Conservation (phyloP, 37 sponge, comb jelly and placozoan genomes). For the Halichondria panicea region DNA sequence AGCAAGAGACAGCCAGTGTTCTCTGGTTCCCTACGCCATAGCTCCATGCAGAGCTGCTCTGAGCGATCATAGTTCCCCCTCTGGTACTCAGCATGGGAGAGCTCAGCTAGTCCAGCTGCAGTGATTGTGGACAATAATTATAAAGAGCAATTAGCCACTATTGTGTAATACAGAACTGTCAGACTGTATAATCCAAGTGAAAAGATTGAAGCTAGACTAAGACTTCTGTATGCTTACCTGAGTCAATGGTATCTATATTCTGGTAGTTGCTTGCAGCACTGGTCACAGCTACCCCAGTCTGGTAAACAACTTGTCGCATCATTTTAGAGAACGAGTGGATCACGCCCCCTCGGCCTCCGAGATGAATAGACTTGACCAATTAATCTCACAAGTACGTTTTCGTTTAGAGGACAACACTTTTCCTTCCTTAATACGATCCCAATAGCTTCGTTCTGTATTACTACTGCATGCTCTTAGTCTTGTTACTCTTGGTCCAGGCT, state of each 20-base stretch:
- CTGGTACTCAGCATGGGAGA: conserved; percentile 96
- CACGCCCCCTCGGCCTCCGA: too few relatives aligned
- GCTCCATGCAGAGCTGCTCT: conserved; percentile 93
- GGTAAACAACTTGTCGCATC: conserved; percentile 46
- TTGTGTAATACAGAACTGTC: too few relatives aligned
- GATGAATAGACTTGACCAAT: too few relatives aligned
- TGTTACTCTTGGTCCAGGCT: too few relatives aligned
- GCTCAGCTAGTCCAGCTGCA: conserved; percentile 82
- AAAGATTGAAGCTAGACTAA: too few relatives aligned
- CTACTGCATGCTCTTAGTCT: too few relatives aligned
- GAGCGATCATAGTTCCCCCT: conserved; percentile 90
- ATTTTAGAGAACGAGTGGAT: too few relatives aligned
- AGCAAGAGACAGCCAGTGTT: conserved; percentile 96
- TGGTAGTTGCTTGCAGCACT: conserved; percentile 19
- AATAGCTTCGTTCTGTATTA: too few relatives aligned
- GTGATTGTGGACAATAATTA: neutral
- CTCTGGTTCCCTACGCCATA: conserved; percentile 96
- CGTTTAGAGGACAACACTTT: too few relatives aligned
- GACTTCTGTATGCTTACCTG: conserved; percentile 45
- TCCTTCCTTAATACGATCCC: too few relatives aligned
- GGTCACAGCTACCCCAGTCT: neutral
- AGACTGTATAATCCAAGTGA: too few relatives aligned
- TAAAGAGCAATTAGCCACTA: neutral
- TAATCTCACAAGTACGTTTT: too few relatives aligned
- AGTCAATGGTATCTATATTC: conserved; percentile 56